These are phyloP conservation scores for Monodelphis domestica DNA, from an alignment of 2,797 vertebrate species.

Conservation along the genomic window DNA sequence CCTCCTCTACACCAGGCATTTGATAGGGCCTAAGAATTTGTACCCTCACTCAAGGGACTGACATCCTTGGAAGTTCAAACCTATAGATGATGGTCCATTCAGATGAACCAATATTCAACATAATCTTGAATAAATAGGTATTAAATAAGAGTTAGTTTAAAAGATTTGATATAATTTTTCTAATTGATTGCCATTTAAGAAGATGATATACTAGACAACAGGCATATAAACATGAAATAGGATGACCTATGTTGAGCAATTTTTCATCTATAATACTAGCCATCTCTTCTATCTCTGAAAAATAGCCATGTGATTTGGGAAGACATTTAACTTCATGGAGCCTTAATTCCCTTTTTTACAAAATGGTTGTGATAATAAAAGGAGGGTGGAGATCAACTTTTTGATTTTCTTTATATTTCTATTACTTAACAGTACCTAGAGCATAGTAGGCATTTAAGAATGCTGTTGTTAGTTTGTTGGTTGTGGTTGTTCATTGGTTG, in stretches of 20 bases:
- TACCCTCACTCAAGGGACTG: neutral
- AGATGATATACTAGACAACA: neutral
- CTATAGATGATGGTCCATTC: neutral
- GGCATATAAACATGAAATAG: neutral
- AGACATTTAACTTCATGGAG: neutral
- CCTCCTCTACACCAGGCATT: neutral
- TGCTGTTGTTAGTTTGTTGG: neutral
- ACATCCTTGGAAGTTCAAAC: neutral
- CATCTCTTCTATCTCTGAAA: neutral
- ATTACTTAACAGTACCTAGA: neutral
- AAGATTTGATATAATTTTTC: neutral
- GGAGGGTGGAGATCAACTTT: neutral
- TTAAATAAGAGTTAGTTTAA: neutral
- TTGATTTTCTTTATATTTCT: neutral
- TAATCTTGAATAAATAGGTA: neutral
- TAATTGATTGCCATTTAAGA: neutral
- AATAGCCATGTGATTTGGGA: neutral
- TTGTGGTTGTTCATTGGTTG: neutral
- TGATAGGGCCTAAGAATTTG: neutral
- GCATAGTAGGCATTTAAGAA: neutral
- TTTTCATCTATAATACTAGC: neutral
- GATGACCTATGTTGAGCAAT: neutral
- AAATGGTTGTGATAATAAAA: neutral
- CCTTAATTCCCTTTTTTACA: neutral
- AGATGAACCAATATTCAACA: neutral